Base-by-base conservation (phyloP, 2,113 vertebrate species). In the Paramisgurnus dabryanus region DNA sequence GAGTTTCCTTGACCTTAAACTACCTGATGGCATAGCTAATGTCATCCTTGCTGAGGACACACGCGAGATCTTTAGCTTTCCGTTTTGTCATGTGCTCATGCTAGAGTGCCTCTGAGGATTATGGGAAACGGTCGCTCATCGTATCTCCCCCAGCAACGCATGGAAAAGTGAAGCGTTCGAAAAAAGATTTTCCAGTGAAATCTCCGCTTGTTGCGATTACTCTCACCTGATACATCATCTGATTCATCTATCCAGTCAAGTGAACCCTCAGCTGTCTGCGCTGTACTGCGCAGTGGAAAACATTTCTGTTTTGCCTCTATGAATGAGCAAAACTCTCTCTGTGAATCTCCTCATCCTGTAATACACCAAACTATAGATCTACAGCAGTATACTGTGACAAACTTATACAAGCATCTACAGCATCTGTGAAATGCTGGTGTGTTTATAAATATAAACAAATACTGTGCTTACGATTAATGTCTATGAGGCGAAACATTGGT, bases 21-120 rank as follows among this genome's bases (percentile, higher is more conserved):
- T 55, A 64, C 43, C 80, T 78, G 76, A 71, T 79, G 78, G 69
- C 66, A 78, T 80, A 82, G 82, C 73, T 84, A 80, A 83, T 84
- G 70, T 72, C 57, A 67, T 86, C 72, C 57, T 17, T 50, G 70
- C 50, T 73, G 84, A 45, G 76, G 67, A 78, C 60, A 64, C 27
- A 67, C 72, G 12, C 3, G 80, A 55, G 67, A 81, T 79, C 76
- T 78, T 67, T 74, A 67, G 43, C 69, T 78, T 76, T 61, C 79
- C 68, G 81, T 79, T 47, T 45, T 45, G 47, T 47, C 18, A 74
- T 74, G 22, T 2, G 18, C 72, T 61, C 55, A 64, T 57, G 47
- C 18, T 65, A 22, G n/a, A 64, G 67, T 74, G 65, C 75, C 69
- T 76, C 65, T 41, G 49, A 67, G 80, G 78, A 60, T 68, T 47